Evolutionary conservation across 1,140 invertebrate species (phyloP), one percentile per base, ranked within the genome.

Genomic region (Ceratina calcarata): DNA sequence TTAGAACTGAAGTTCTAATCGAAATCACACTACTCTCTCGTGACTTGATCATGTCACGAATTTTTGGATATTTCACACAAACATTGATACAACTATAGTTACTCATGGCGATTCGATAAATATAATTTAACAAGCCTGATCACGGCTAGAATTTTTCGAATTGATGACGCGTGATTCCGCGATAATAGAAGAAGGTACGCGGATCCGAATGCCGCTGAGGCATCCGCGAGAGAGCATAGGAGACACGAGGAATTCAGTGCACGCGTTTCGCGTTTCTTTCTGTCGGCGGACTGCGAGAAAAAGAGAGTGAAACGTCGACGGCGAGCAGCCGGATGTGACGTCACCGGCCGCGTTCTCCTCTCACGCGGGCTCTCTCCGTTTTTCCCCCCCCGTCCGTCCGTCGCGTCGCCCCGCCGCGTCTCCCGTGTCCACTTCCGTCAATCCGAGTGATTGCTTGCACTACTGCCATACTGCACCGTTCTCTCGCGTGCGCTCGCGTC

Each of bases 391-490:
- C n/a, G n/a, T n/a, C n/a, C 58, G 70, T 61, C 37, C 67, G 2
- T 53, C 58, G 37, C 27, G 3, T 20, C 51, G 67, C 15, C 27
- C 60, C 62, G 69, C 55, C 70, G 61, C 53, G 75, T 78, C 80
- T 70, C 78, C 83, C 74, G 78, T 85, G 80, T 83, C 78, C 82
- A 87, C 87, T 89, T 89, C 89, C 89, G 87, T 83, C 86, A 86
- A 81, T 89, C 80, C 77, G 66, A 80, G 61, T 81, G 76, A 86
- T 75, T 77, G 87, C 84, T 87, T 86, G 86, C 85, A 88, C 89
- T 89, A 90, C 90, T 91, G 89, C 89, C 89, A 91, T 88, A 90
- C 88, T 91, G 86, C 82, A 75, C 86, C 71, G 79, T 16, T 49
- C 65, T 62, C 58, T 70, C 65, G 73, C 65, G 70, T 81, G 66